phyloP scores from a whole-genome alignment of 1,140 invertebrate species.

The Chironomus tepperi region DNA sequence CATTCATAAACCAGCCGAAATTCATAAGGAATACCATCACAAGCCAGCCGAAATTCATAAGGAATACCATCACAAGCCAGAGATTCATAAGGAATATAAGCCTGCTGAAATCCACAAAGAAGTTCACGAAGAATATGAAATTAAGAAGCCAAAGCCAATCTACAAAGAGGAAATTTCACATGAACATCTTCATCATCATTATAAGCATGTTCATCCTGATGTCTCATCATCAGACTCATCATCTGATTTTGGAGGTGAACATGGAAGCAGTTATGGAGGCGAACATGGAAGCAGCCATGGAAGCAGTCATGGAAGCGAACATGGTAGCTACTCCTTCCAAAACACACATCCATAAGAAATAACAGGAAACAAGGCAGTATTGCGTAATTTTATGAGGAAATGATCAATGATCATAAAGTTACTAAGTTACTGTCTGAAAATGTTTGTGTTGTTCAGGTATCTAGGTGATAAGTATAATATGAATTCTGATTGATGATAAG shows the following conservation, averaged over 20 bases:
- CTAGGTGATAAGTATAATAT: no score
- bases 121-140: not conserved
- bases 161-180: constrained; percentile 17
- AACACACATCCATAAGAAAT: not conserved
- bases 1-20: not conserved
- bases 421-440: not conserved
- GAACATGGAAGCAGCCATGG: not conserved
- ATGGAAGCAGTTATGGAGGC: not conserved
- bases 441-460: not conserved
- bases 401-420: no score
- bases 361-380: no score
- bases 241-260: not conserved
- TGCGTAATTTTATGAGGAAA: no score
- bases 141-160: constrained; percentile 8
- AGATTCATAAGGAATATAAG: constrained; percentile 15
- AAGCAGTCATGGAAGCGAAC: not conserved
- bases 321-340: not conserved
- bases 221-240: not conserved
- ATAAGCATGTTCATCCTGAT: constrained; percentile 15
- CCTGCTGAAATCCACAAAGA: not conserved
- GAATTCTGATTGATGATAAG: no score
- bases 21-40: not conserved
- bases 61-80: not conserved
- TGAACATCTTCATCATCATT: constrained; percentile 20
- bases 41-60: not conserved